Evolutionary conservation across 2,888 invertebrate species (phyloP), one percentile per base, ranked within the genome.

Genomic region (Caenorhabditis japonica): DNA sequence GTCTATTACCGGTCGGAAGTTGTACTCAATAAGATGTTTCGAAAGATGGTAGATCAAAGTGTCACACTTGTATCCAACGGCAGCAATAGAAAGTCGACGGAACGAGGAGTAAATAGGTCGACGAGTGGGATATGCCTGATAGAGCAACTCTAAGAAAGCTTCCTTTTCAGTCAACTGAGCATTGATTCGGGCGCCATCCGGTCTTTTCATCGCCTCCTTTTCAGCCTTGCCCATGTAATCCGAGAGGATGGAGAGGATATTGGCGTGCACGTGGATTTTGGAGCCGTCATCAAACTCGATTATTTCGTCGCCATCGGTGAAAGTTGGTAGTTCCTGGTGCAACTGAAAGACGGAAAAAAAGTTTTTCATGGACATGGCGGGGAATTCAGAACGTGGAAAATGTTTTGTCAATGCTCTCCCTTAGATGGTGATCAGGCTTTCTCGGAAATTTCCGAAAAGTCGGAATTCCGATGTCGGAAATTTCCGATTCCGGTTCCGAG

Each of bases 31-130:
- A 17, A 82, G 58, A 62, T 81, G 76, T 15, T 52, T 64, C 5
- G 75, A 75, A 12, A 77, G 41, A 2, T 64, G 52, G 43, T 74
- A 71, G 25, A 77, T 47, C 51, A 82, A 44, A 0, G 30, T 36
- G 2, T 75, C 66, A 17, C 76, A 74, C 19, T 72, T 39, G 53
- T 75, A 82, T 10, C 70, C 75, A 58, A 76, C 62, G 2, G 81
- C 77, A 1, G 76, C 82, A 21, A 39, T 53, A 12, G 77, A 34
- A 12, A 82, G 52, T n/a, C 64, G 68, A 27, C 75, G 69, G 56
- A 83, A 80, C 4, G 76, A 59, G 8, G 73, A 66, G 59, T 77
- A 77, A 38, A 82, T 60, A 2, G 81, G 78, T 34, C 80, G 80
- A 25, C 80, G 76, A 38, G 76, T 80, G 4, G 78, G 79, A 56